phyloP scores from a whole-genome alignment of 2,888 invertebrate genomes.

The Punctoribates punctum region DNA sequence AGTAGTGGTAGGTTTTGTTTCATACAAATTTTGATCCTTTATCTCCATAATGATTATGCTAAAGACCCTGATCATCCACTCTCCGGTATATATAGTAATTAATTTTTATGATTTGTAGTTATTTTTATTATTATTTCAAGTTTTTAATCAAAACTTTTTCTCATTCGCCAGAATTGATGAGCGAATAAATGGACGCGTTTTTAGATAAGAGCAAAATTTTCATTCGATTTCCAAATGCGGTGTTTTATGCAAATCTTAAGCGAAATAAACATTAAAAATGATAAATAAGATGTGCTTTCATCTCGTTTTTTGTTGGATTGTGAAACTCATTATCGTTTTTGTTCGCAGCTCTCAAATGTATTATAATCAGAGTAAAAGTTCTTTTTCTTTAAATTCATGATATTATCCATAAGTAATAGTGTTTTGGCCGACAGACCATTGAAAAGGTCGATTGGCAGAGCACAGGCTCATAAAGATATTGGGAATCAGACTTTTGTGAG shows the following conservation, averaged over 20 bases:
- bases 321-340: conserved; percentile 14
- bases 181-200: neutral
- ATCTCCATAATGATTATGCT: no score
- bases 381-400: neutral
- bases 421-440: neutral
- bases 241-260: neutral
- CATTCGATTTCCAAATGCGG: neutral
- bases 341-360: neutral
- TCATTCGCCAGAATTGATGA: neutral
- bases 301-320: neutral
- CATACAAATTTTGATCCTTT: no score
- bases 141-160: conserved; percentile 26
- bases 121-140: neutral
- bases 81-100: no score
- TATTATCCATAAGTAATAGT: neutral
- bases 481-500: neutral
- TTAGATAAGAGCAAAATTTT: conserved; percentile 11
- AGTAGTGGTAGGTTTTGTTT: no score
- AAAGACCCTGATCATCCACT: no score
- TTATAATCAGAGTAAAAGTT: neutral
- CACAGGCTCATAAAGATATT: neutral
- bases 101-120: no score
- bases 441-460: neutral
- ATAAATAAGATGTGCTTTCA: neutral
- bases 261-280: conserved; percentile 15